Evolutionary conservation across 2,797 vertebrate species (phyloP), one percentile per base, ranked within the genome.

Genomic region (Oreochromis mossambicus): DNA sequence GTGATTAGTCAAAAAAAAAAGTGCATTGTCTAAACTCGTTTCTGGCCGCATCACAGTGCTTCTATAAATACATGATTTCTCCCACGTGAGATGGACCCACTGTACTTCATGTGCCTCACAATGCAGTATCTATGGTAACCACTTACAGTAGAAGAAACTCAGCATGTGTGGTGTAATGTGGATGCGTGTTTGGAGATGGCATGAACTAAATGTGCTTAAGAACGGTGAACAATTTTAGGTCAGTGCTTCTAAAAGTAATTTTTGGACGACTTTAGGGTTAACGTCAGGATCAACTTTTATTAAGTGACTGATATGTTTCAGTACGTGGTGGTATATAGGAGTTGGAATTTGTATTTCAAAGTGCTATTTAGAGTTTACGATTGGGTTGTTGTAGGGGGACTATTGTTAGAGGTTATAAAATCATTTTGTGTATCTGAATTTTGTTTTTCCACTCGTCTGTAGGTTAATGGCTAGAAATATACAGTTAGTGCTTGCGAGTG

Each of bases 101-200:
- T 95, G 93, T 94, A 95, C 93, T 95, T 94, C 90, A 91, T 90
- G 84, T 92, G 92, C 90, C 90, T 92, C 91, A 76, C 90, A 88
- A 91, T 94, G 94, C 87, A 89, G 95, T 96, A 91, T 92, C 95
- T 94, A 96, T 96, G 95, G 95, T 89, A 95, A 96, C 95, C 91
- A 92, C 93, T 94, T 94, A 95, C 92, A 95, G 94, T 93, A 94
- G 86, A 90, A 94, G 88, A 94, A 94, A 88, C 92, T 90, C 90
- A 50, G 86, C 83, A 76, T 92, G 89, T 91, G 86, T 86, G 86
- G 32, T 83, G 80, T 73, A 87, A 87, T 91, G 80, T 81, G 86
- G 77, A 41, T 83, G 78, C 81, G 77, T 85, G 77, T 86, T 79
- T 87, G 17, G 77, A 70, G 80, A 86, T 85, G 58, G 87, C 83